These are phyloP conservation scores for Pardalotus punctatus DNA, from an alignment of 2,113 vertebrate genomes.

Conservation along the genomic window DNA sequence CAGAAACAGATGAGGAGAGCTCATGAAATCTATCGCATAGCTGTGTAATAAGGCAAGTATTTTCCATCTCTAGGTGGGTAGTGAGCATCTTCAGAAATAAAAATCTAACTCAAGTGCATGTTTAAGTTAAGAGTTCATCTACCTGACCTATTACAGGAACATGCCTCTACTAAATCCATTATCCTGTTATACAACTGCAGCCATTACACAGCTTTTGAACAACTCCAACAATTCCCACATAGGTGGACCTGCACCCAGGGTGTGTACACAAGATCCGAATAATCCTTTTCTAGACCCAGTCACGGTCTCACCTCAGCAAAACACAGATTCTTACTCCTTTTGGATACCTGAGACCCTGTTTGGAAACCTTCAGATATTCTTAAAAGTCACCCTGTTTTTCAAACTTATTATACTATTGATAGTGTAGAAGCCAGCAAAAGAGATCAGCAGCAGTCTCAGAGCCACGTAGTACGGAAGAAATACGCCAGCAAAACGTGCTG, in stretches of 20 bases:
- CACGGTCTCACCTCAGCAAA: not conserved
- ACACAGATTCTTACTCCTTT: not conserved
- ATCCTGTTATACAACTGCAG: not conserved
- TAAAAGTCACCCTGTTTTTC: not conserved
- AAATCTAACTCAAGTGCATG: not conserved
- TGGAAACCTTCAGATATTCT: not conserved
- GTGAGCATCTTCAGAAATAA: not conserved
- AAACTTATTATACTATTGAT: not conserved
- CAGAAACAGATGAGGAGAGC: not conserved
- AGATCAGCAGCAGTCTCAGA: not conserved
- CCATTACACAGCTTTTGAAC: not conserved
- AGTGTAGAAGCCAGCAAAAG: not conserved
- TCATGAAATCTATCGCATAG: not conserved
- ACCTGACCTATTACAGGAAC: not conserved
- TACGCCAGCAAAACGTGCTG: not conserved
- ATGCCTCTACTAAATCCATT: not conserved
- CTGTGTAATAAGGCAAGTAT: not conserved
- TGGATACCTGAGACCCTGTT: not conserved
- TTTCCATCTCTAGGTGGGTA: not conserved
- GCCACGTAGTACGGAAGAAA: not conserved
- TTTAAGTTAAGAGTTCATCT: not conserved
- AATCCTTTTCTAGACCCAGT: not conserved
- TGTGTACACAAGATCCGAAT: not conserved
- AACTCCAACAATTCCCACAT: not conserved
- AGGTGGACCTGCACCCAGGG: not conserved